phyloP scores from a whole-genome alignment of 2,888 invertebrate genomes.

The Altica lythri region DNA sequence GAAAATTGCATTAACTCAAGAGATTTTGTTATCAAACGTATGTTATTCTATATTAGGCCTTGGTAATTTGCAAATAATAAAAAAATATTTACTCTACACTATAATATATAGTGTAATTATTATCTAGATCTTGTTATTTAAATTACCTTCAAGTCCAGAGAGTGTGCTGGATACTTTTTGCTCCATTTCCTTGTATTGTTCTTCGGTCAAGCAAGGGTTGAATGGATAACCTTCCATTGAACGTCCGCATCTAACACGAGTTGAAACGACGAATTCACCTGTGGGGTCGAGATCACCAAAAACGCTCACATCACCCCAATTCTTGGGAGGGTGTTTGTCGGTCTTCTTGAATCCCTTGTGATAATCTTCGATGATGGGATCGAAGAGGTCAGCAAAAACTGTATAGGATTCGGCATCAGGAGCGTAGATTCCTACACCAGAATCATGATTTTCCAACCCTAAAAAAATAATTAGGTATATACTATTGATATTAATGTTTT shows the following conservation, averaged over 20 bases:
- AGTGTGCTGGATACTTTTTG: constrained; percentile 82
- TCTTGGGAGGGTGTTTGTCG: constrained; percentile 91
- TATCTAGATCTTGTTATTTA: too few relatives aligned
- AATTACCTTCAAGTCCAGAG: constrained; percentile 70
- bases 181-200: constrained; percentile 98
- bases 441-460: constrained; percentile 95
- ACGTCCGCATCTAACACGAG: constrained; percentile 95
- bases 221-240: constrained; percentile 94
- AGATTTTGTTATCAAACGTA: too few relatives aligned
- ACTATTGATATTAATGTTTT: neutral
- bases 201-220: constrained; percentile 96
- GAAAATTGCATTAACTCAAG: too few relatives aligned
- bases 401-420: constrained; percentile 96
- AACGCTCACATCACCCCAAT: constrained; percentile 90
- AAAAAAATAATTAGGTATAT: constrained; percentile 45
- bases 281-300: constrained; percentile 93
- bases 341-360: constrained; percentile 93
- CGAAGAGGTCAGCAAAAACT: constrained; percentile 89
- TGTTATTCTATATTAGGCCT: too few relatives aligned
- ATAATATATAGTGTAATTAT: too few relatives aligned
- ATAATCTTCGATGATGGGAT: constrained; percentile 98
- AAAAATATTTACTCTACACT: too few relatives aligned
- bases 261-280: constrained; percentile 90
- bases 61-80: too few relatives aligned
- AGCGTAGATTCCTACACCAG: constrained; percentile 96